Conservation (phyloP, 2,888 invertebrate genomes). For the Mongoloraphidia duomilia region DNA sequence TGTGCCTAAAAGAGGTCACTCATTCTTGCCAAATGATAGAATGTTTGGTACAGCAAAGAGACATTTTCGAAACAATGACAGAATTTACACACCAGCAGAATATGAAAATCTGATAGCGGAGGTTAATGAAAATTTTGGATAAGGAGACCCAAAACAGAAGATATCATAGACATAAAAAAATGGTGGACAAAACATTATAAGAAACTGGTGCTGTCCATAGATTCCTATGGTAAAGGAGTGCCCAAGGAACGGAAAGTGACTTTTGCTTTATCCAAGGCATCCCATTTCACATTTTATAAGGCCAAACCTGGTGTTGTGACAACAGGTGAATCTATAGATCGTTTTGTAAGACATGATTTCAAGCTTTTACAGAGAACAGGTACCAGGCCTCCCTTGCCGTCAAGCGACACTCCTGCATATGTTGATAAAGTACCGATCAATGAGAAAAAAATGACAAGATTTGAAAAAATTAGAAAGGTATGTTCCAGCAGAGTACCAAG, state of each 20-base stretch:
- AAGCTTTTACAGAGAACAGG: slow-evolving; percentile 7
- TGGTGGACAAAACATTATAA: background rate
- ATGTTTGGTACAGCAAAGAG: background rate
- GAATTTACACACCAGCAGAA: background rate
- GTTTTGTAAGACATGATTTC: background rate
- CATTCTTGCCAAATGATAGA: too few species aligned
- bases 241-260: background rate
- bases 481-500: slow-evolving; percentile 7
- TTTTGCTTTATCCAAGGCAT: background rate
- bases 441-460: slow-evolving; percentile 8
- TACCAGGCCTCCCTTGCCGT: slow-evolving; percentile 4
- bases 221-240: background rate
- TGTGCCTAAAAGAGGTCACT: too few species aligned
- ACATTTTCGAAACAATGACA: background rate
- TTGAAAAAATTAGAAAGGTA: slow-evolving; percentile 4
- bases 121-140: background rate
- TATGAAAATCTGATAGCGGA: background rate
- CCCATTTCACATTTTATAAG: background rate
- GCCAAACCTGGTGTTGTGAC: background rate
- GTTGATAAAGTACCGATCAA: slow-evolving; percentile 6
- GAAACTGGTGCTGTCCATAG: background rate
- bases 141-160: background rate
- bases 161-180: background rate
- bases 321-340: background rate
- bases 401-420: slow-evolving; percentile 7